Evolutionary conservation across 2,888 invertebrate genomes (phyloP), one percentile per base, ranked within the genome.

Genomic region (Lysandra coridon): DNA sequence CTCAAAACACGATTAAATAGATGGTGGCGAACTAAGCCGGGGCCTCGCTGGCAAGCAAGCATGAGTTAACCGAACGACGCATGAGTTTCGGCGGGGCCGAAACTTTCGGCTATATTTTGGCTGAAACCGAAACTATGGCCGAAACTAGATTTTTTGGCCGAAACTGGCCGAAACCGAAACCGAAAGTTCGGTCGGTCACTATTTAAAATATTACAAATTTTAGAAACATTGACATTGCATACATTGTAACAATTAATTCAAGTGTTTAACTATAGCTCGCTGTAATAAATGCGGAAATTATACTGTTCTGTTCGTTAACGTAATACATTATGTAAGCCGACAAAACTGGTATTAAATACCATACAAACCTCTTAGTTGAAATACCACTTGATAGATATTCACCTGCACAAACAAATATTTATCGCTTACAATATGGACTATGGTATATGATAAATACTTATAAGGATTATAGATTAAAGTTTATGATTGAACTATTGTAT

Each of bases 281-380:
- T 80, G 81, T 83, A 82, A 80, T 73, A 44, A n/a, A 74, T 44
- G 44, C 40, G 3, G 7, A 74, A 74, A 74, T 44, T 44, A 74
- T 74, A 44, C 5, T 33, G 6, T 37, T 17, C 33, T 69, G 33
- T 37, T 33, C 44, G 44, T 44, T 74, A 74, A 74, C 78, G 79
- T 69, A 80, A 77, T 78, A 80, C 81, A 82, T 86, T 86, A 86
- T 86, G 81, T 83, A 83, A 83, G 82, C 62, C 73, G 33, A 76
- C 74, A 74, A 49, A 53, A 53, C 33, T 76, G 40, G 62, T 53
- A 78, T 30, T 69, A 78, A 69, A 69, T 17, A 23, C 69, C 23
- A 69, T 69, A 69, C 69, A 69, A 37, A 69, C 69, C 69, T 69
- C 30, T 30, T 69, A 30, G 33, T 33, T 69, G 69, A 69, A 64